Conservation (phyloP, 2,888 invertebrate genomes). For the Acheta domesticus region DNA sequence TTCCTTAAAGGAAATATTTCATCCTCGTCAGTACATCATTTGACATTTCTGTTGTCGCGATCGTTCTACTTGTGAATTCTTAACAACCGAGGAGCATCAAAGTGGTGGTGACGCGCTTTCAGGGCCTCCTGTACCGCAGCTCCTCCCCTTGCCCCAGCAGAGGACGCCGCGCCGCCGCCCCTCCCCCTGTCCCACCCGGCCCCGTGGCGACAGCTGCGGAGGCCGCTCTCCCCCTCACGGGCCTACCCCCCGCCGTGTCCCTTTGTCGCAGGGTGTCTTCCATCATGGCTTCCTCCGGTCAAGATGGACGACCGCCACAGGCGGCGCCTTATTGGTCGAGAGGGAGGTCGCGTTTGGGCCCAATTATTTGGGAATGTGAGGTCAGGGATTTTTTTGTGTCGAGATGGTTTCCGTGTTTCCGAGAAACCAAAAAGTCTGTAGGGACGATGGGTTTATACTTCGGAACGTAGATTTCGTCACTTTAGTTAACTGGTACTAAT, state of each 20-base stretch:
- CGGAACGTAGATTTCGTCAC: neutral
- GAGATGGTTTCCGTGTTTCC: neutral
- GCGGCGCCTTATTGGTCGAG: neutral
- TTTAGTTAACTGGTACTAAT: neutral
- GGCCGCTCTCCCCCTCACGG: neutral
- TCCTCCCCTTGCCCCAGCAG: neutral
- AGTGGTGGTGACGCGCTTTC: neutral
- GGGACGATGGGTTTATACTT: neutral
- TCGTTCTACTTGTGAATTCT: no score
- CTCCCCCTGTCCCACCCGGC: neutral
- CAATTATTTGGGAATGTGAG: conserved; percentile 18
- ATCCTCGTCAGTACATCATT: no score
- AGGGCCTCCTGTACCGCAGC: neutral
- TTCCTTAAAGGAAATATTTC: no score
- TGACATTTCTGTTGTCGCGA: no score
- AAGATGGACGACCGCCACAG: neutral
- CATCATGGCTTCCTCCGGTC: conserved; percentile 18
- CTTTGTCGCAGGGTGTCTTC: neutral
- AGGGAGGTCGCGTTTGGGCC: neutral
- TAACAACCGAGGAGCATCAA: no score
- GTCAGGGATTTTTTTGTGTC: neutral
- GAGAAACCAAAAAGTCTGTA: neutral
- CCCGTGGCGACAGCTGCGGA: conserved; percentile 1
- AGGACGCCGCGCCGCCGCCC: neutral
- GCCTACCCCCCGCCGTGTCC: neutral